These are phyloP conservation scores for Callospermophilus lateralis DNA, from an alignment of 2,113 vertebrate genomes.

Conservation along the genomic window DNA sequence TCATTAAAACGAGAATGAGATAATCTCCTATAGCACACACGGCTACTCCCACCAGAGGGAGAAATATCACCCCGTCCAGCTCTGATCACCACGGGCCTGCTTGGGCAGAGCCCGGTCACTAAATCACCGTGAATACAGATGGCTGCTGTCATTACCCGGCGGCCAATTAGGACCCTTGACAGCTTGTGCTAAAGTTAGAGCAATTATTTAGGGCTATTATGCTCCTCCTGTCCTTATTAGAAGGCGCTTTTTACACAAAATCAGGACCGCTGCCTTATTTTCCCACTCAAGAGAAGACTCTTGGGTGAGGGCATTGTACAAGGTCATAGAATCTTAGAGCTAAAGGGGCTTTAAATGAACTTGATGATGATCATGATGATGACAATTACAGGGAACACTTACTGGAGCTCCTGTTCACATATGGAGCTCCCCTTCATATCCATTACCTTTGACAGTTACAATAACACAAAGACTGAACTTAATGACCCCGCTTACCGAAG, in stretches of 20 bases:
- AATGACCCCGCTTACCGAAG: background rate
- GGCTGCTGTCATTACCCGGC: slow-evolving; percentile 50
- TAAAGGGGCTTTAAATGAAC: slow-evolving; percentile 19
- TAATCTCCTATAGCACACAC: background rate
- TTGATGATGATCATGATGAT: background rate
- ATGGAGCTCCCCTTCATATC: background rate
- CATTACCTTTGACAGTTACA: background rate
- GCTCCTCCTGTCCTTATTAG: slow-evolving; percentile 47
- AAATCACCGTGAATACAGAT: slow-evolving; percentile 25
- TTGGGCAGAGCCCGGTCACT: background rate
- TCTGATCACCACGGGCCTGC: slow-evolving; percentile 1
- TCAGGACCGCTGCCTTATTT: slow-evolving; percentile 41
- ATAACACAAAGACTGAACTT: background rate
- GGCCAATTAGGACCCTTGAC: slow-evolving; percentile 64
- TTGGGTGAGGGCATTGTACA: background rate
- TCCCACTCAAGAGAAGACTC: background rate
- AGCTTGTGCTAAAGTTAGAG: slow-evolving; percentile 58
- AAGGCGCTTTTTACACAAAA: slow-evolving; percentile 44
- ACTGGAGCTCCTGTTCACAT: background rate
- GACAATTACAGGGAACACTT: background rate
- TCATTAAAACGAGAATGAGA: slow-evolving; percentile 15
- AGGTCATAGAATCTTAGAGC: background rate
- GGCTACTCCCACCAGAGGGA: slow-evolving; percentile 41
- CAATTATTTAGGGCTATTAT: slow-evolving; percentile 68
- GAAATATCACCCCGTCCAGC: background rate